Conservation (phyloP, 2,113 vertebrate species). For the Toxotes chatareus region DNA sequence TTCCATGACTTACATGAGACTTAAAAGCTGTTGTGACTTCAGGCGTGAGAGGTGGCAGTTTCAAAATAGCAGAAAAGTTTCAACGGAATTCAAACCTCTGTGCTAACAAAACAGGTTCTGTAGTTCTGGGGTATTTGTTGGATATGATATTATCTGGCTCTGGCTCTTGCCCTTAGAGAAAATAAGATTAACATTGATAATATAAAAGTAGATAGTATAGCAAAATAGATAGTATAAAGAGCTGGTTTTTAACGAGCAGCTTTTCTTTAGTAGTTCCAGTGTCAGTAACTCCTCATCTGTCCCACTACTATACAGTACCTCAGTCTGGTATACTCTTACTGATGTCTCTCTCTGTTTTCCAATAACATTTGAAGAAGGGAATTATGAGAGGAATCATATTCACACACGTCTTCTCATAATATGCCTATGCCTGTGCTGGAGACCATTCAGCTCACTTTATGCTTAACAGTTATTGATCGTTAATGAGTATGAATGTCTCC, state of each 20-base stretch:
- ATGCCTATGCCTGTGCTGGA: not conserved
- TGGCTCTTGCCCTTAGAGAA: not conserved
- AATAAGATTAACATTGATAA: no score
- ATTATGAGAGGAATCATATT: conserved; percentile 3
- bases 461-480: conserved; percentile 58
- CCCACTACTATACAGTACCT: not conserved
- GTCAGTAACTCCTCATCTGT: not conserved
- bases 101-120: not conserved
- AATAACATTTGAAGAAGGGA: not conserved
- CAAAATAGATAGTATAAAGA: not conserved
- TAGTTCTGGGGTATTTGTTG: not conserved
- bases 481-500: conserved; percentile 64
- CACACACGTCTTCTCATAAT: not conserved
- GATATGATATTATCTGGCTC: not conserved
- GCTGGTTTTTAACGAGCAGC: not conserved
- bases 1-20: not conserved
- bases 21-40: not conserved
- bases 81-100: not conserved
- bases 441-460: conserved; percentile 8
- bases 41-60: not conserved
- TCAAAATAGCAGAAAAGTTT: not conserved
- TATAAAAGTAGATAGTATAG: no score
- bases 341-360: not conserved
- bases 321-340: not conserved
- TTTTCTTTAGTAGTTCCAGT: not conserved